Conservation (phyloP, 1,140 invertebrate genomes). For the Physella acuta region DNA sequence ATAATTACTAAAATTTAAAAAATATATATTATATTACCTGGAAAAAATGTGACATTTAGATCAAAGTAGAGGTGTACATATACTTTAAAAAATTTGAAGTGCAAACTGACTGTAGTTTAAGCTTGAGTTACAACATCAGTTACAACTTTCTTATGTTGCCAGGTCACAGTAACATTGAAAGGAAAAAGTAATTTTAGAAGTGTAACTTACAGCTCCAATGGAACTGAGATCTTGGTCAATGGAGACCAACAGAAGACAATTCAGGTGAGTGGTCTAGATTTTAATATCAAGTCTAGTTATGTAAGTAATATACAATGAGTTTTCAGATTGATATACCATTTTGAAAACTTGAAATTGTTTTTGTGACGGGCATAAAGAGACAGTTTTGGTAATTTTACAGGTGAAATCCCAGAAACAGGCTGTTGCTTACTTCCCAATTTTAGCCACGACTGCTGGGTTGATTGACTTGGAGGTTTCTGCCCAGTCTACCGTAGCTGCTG, state of each 20-base stretch:
- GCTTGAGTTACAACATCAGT: no score
- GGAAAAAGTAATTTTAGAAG: neutral
- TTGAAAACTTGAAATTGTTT: no score
- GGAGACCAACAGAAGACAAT: neutral
- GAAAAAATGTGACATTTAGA: no score
- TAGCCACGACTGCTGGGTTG: slow-evolving; percentile 36
- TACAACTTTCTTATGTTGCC: neutral
- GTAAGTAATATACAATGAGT: no score
- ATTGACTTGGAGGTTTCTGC: slow-evolving; percentile 41
- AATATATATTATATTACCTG: no score
- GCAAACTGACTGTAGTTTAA: no score
- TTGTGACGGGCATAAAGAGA: no score
- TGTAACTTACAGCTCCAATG: neutral
- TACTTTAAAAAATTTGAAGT: no score
- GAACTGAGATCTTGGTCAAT: neutral
- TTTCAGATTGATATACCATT: no score
- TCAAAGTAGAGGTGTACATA: no score
- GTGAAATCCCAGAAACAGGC: slow-evolving; percentile 34
- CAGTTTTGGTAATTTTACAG: slow-evolving; percentile 14
- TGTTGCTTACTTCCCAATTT: slow-evolving; percentile 46
- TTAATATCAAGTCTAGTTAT: no score
- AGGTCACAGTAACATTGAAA: neutral
- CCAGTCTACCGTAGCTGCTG: slow-evolving; percentile 39
- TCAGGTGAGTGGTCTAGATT: neutral
- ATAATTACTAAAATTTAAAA: no score